Evolutionary conservation across 2,113 vertebrate genomes (phyloP).

Genomic region (Mustela lutreola): DNA sequence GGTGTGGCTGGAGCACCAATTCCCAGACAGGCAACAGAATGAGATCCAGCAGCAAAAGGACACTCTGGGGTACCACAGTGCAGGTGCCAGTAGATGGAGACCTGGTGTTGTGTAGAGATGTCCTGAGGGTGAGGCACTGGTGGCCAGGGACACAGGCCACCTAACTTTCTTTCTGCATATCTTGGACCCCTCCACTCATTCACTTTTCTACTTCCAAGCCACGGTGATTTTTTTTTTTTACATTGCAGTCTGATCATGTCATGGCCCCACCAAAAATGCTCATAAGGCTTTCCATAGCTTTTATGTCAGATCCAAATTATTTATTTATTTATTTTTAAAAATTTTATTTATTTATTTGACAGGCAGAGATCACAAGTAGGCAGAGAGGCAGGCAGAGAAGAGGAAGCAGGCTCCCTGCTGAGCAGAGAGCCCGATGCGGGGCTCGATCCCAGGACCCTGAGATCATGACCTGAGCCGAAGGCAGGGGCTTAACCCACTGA

Average conservation of each 20-base stretch:
- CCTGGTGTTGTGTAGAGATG: accelerated
- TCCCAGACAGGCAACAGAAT: not conserved
- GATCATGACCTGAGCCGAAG: too few relatives aligned
- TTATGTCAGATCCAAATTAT: not conserved
- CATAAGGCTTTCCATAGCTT: not conserved
- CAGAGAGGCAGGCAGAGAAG: too few relatives aligned
- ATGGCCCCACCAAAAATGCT: not conserved
- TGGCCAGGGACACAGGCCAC: not conserved
- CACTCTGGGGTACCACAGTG: not conserved
- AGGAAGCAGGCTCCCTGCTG: too few relatives aligned
- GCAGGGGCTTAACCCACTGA: too few relatives aligned
- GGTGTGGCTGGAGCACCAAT: not conserved
- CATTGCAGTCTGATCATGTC: not conserved
- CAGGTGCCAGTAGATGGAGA: not conserved
- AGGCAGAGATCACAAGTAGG: too few relatives aligned
- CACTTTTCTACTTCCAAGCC: not conserved
- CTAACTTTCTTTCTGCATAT: not conserved
- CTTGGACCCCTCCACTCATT: not conserved
- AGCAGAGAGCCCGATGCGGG: too few relatives aligned
- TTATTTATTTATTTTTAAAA: not conserved
- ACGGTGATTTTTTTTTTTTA: not conserved
- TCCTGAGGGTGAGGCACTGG: not conserved
- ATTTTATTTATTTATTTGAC: too few relatives aligned
- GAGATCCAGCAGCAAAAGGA: not conserved
- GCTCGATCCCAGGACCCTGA: too few relatives aligned